phyloP scores from a whole-genome alignment of 2,888 invertebrate genomes.

The Diloba caeruleocephala region DNA sequence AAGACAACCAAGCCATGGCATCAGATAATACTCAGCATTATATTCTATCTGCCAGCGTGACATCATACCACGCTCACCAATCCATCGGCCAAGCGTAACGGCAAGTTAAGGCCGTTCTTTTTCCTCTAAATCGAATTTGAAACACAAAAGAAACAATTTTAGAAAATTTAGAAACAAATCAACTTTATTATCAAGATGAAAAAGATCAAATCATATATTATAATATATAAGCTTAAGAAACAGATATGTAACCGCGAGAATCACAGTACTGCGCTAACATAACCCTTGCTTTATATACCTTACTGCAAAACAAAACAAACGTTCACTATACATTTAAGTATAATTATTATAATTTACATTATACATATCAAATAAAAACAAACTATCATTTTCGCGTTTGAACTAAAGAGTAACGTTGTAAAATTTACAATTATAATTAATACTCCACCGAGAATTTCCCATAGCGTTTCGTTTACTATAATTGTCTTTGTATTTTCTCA shows the following conservation, averaged over 20 bases:
- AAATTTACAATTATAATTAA: conserved; percentile 77
- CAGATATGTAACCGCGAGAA: conserved; percentile 75
- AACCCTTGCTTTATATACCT: conserved; percentile 60
- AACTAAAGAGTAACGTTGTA: conserved; percentile 77
- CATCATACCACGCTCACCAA: background rate
- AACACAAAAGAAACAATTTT: conserved; percentile 64
- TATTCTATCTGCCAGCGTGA: too few relatives aligned
- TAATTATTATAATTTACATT: conserved; percentile 67
- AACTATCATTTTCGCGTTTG: conserved; percentile 64
- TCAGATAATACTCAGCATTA: too few relatives aligned
- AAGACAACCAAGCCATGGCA: too few relatives aligned
- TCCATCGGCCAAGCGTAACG: background rate
- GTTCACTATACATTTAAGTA: conserved; percentile 57
- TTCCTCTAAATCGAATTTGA: background rate
- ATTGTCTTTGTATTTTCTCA: conserved; percentile 81
- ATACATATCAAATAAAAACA: conserved; percentile 70
- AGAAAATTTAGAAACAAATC: conserved; percentile 89
- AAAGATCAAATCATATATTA: conserved; percentile 86
- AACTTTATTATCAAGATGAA: conserved; percentile 89
- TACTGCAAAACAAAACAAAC: conserved; percentile 51
- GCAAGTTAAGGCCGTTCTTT: background rate
- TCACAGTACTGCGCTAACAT: conserved; percentile 57
- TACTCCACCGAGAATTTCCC: conserved; percentile 81
- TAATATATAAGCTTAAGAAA: conserved; percentile 82
- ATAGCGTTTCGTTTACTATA: conserved; percentile 70